Evolutionary conservation across 2,888 invertebrate genomes (phyloP), one percentile per base, ranked within the genome.

Genomic region (Hermaeophaga mercurialis): DNA sequence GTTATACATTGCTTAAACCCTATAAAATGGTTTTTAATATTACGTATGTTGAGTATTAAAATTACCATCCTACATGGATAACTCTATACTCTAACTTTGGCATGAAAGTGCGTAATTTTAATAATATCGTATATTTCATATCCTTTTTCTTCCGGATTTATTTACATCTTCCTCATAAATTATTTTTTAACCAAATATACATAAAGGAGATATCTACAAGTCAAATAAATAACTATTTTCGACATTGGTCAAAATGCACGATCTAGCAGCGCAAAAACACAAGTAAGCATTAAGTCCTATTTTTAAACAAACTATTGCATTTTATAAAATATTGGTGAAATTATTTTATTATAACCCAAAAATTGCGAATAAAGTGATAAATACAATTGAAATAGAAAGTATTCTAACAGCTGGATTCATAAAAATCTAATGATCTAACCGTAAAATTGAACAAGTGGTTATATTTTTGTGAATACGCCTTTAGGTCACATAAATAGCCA

Each of bases 51-150:
- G 65, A 69, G 67, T 67, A 69, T 63, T 67, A 58, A 64, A 71
- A 72, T 71, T 62, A 66, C 64, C 66, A 67, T 70, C 75, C 76
- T 76, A 76, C 75, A 76, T 75, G 75, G 77, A 77, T 75, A 75
- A 77, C 70, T 67, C 72, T 70, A 74, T 73, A 74, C 71, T 73
- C 77, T 78, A 78, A 74, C 78, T 78, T 78, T 78, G 78, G 78
- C 78, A 78, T 78, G 75, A 77, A 76, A 76, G 75, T 76, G 76
- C 75, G 70, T 75, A 75, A 71, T 71, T 74, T 74, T 73, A 73
- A 70, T 72, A 70, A 72, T 75, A 76, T 78, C 78, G 78, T 78
- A 78, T 78, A 78, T 77, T 75, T 74, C 75, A 78, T 78, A 78
- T 78, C 78, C 78, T 77, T 73, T 74, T 69, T 43, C 66, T 63